Percentiles rank a stretch among this genome's conserved stretches.
Evolutionary conservation across 2,113 vertebrate genomes (phyloP).

Genomic region (Alces alces): DNA sequence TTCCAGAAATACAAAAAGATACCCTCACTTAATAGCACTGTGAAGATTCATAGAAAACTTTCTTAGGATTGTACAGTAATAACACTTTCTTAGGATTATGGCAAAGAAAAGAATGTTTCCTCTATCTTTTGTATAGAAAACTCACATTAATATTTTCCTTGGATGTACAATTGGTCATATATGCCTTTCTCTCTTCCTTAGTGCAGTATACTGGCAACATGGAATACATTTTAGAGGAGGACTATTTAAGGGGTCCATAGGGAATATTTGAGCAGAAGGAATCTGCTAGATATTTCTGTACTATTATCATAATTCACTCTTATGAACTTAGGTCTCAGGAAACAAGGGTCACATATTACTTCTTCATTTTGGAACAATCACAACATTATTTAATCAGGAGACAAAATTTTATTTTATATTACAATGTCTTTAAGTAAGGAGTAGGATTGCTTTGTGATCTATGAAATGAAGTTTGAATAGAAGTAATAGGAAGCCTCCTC

Average conservation of each 20-base stretch:
- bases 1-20: neutral
- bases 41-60: neutral
- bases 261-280: neutral
- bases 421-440: neutral
- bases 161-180: neutral
- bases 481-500: neutral
- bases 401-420: neutral
- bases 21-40: neutral
- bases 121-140: neutral
- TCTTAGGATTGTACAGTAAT: neutral
- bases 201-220: neutral
- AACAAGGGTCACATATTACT: neutral
- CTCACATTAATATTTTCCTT: neutral
- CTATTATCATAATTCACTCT: neutral
- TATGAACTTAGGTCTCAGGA: neutral
- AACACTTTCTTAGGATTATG: neutral
- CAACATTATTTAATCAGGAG: neutral
- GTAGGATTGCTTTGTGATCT: neutral
- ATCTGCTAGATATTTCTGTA: neutral
- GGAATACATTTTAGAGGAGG: neutral
- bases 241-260: neutral
- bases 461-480: neutral
- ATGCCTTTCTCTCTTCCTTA: neutral
- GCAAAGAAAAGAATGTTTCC: neutral
- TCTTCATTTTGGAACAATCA: neutral